These are phyloP conservation scores for Pangasius macronema DNA, from an alignment of 2,797 vertebrate genomes.

Conservation along the genomic window DNA sequence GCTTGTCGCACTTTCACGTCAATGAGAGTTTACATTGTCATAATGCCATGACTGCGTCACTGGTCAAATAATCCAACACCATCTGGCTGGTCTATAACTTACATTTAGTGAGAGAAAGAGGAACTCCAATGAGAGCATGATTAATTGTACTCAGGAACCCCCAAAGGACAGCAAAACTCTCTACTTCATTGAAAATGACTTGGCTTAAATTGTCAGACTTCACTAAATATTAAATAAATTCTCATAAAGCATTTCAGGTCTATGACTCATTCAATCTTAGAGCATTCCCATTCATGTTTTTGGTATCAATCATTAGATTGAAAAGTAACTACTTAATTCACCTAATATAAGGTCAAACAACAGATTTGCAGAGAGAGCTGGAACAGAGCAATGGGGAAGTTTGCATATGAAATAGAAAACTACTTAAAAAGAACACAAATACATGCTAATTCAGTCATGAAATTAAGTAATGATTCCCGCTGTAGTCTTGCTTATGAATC, in stretches of 20 bases:
- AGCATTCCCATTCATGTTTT: conserved; percentile 44
- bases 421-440: conserved; percentile 68
- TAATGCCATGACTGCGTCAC: background rate
- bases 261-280: conserved; percentile 12
- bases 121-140: background rate
- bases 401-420: conserved; percentile 64
- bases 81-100: background rate
- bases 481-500: conserved; percentile 73
- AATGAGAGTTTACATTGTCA: background rate
- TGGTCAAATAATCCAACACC: background rate
- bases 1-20: background rate
- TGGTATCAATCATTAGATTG: conserved; percentile 41
- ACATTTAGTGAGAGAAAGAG: background rate
- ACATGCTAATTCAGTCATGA: conserved; percentile 76
- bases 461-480: conserved; percentile 73
- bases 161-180: background rate
- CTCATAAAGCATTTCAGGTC: background rate
- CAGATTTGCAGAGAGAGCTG: conserved; percentile 42
- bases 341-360: conserved; percentile 54
- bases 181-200: background rate
- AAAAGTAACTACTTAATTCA: conserved; percentile 50
- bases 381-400: conserved; percentile 45
- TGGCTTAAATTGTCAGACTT: background rate
- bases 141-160: background rate
- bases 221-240: background rate